Percentiles rank a stretch among this genome's conserved stretches.
These are phyloP conservation scores for Sus scrofa DNA, from an alignment of 2,113 vertebrate species.

Conservation along the genomic window DNA sequence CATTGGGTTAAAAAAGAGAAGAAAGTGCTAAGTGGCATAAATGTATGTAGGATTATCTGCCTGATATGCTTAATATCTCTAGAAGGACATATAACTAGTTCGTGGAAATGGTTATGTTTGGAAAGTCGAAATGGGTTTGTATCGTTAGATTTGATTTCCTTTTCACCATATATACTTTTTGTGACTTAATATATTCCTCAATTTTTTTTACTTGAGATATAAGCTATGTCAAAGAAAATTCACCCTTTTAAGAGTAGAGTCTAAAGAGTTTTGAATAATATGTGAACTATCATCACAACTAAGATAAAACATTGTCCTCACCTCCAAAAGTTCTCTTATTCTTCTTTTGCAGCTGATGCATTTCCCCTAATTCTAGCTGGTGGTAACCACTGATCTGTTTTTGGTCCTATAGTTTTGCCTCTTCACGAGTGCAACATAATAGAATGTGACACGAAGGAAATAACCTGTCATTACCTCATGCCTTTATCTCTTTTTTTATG, in stretches of 20 bases:
- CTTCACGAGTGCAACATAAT: not conserved
- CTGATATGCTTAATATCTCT: not conserved
- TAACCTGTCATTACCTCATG: not conserved
- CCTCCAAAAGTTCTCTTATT: no score
- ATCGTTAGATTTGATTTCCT: not conserved
- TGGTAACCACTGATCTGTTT: not conserved
- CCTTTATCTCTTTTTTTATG: not conserved
- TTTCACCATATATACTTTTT: not conserved
- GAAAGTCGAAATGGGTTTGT: not conserved
- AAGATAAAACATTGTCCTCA: no score
- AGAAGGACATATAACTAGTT: not conserved
- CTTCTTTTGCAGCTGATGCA: no score
- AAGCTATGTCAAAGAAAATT: not conserved
- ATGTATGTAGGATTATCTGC: not conserved
- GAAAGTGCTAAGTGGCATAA: not conserved
- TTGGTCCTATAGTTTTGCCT: not conserved
- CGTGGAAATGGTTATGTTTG: not conserved
- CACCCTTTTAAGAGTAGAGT: not conserved
- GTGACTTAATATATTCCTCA: not conserved
- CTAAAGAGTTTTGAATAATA: not conserved
- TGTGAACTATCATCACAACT: not conserved
- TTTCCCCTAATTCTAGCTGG: no score
- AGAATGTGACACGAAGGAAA: not conserved
- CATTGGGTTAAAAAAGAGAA: not conserved
- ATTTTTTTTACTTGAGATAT: not conserved